phyloP scores from a whole-genome alignment of 2,113 vertebrate genomes.

The Phaethornis superciliosus region DNA sequence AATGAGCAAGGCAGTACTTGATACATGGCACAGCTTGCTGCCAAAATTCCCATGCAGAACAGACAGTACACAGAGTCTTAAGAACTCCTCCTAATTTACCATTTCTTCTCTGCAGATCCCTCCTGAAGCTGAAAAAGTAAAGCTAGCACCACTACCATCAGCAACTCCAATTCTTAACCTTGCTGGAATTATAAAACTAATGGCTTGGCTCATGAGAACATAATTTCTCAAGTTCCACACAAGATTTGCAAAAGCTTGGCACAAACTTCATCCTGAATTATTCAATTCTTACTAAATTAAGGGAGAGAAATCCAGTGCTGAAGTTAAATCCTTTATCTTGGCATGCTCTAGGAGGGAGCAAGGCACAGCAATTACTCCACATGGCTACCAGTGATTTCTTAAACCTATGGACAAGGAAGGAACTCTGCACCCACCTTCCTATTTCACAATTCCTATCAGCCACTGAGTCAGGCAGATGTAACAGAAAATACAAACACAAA shows the following conservation, averaged over 20 bases:
- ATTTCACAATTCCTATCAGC: background rate
- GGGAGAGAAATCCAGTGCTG: background rate
- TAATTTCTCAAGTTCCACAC: background rate
- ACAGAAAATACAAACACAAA: background rate
- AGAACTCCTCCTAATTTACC: slow-evolving; percentile 53
- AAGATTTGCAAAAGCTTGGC: background rate
- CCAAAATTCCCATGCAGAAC: slow-evolving; percentile 59
- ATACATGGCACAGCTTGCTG: background rate
- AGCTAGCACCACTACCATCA: background rate
- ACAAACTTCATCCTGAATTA: background rate
- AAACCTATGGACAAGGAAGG: background rate
- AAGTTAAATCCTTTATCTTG: background rate
- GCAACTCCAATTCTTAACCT: background rate
- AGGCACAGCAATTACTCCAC: background rate
- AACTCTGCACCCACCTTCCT: background rate
- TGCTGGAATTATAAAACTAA: background rate
- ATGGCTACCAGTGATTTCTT: background rate
- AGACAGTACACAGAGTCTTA: slow-evolving; percentile 33
- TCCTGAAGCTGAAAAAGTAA: background rate
- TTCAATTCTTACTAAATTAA: background rate
- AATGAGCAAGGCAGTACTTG: background rate
- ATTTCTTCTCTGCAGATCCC: background rate
- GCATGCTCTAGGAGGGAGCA: background rate
- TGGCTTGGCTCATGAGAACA: background rate
- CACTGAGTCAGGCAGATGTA: background rate